phyloP scores from a whole-genome alignment of 2,888 invertebrate genomes.

The Cerastis leucographa region DNA sequence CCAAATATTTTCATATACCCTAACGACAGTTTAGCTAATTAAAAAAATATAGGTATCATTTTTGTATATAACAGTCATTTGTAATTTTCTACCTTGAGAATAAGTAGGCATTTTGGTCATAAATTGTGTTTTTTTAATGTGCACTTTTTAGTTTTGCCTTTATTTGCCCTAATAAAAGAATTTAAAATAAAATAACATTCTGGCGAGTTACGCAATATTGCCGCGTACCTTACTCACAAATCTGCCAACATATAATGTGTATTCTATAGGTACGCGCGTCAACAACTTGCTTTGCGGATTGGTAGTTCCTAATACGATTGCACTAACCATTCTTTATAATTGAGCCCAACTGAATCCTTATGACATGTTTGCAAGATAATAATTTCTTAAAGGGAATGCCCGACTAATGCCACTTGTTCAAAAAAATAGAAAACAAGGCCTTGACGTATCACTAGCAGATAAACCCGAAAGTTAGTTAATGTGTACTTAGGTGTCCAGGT shows the following conservation, averaged over 20 bases:
- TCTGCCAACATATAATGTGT: conserved; percentile 6
- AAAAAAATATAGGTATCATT: conserved; percentile 88
- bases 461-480: conserved; percentile 62
- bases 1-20: conserved; percentile 84
- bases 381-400: conserved; percentile 19
- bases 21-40: conserved; percentile 88
- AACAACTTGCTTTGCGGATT: conserved; percentile 2
- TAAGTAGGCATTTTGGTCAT: conserved; percentile 85
- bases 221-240: conserved; percentile 33
- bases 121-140: conserved; percentile 69
- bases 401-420: conserved; percentile 32
- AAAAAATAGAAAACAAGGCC: conserved; percentile 34
- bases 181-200: conserved; percentile 25
- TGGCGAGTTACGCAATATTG: conserved; percentile 34
- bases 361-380: conserved; percentile 34
- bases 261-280: conserved; percentile 13
- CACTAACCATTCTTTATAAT: conserved; percentile 14
- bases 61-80: conserved; percentile 87
- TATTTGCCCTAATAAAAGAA: conserved; percentile 49
- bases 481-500: background rate
- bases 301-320: conserved; percentile 10
- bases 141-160: conserved; percentile 66
- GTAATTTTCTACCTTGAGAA: conserved; percentile 83
- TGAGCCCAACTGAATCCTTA: conserved; percentile 27
- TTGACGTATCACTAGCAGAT: conserved; percentile 42